Conservation (phyloP, 2,888 invertebrate species). For the Laothoe populi region DNA sequence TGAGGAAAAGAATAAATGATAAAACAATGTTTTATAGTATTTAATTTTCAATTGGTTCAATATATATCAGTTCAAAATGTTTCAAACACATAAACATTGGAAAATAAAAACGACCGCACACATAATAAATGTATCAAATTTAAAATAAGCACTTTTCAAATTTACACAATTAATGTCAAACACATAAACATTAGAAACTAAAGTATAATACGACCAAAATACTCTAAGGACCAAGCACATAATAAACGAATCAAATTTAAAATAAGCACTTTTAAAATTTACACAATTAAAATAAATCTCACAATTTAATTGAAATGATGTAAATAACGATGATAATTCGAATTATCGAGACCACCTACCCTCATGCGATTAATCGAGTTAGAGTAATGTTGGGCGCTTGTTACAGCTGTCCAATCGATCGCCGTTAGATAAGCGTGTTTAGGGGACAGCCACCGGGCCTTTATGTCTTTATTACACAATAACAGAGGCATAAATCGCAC, state of each 20-base stretch:
- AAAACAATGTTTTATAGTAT: too few species aligned
- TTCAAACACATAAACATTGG: too few species aligned
- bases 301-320: slow-evolving; percentile 19
- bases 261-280: slow-evolving; percentile 32
- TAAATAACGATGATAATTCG: slow-evolving; percentile 25
- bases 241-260: too few species aligned
- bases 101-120: too few species aligned
- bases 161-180: neutral
- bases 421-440: slow-evolving; percentile 66
- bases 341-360: slow-evolving; percentile 33
- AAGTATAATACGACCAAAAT: too few species aligned
- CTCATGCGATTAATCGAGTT: slow-evolving; percentile 62
- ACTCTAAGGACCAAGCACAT: too few species aligned
- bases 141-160: slow-evolving; percentile 33
- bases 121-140: too few species aligned
- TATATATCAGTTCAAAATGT: too few species aligned
- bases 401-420: slow-evolving; percentile 67
- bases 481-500: slow-evolving; percentile 59
- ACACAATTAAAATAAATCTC: neutral
- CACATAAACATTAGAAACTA: too few species aligned
- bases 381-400: slow-evolving; percentile 57
- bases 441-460: slow-evolving; percentile 54
- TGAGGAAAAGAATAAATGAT: too few species aligned
- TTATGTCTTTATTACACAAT: slow-evolving; percentile 69
- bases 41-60: too few species aligned